A percentile compares a stretch with the other conserved stretches of the same genome.
Evolutionary conservation across 1,140 invertebrate genomes (phyloP).

Genomic region (Watersipora subatra): DNA sequence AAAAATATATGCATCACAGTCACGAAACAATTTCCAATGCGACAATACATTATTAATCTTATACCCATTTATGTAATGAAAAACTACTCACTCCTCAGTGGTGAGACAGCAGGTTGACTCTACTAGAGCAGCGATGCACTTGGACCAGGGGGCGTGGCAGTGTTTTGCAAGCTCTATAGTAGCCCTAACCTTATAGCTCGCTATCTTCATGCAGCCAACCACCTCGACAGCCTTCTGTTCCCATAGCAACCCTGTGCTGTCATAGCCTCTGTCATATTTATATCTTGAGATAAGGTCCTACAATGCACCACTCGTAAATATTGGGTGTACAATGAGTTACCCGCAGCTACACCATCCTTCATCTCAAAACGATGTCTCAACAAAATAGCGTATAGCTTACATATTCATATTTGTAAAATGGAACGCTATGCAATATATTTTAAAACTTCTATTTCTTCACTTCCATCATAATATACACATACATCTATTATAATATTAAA

Average conservation of each 20-base stretch:
- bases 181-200: neutral
- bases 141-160: neutral
- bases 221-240: neutral
- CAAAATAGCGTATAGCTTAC: too few relatives aligned
- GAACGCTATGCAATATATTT: too few relatives aligned
- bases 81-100: neutral
- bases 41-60: too few relatives aligned
- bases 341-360: too few relatives aligned
- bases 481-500: too few relatives aligned
- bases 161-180: neutral
- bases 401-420: too few relatives aligned
- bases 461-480: too few relatives aligned
- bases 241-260: neutral
- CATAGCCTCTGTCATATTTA: neutral
- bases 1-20: too few relatives aligned
- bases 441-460: too few relatives aligned
- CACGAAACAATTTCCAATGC: too few relatives aligned
- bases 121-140: neutral
- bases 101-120: neutral
- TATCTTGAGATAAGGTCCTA: neutral
- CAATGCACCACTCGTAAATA: neutral
- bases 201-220: neutral
- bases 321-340: neutral
- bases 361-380: too few relatives aligned
- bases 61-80: too few relatives aligned